Percentiles rank a stretch among this genome's conserved stretches.
Conservation (phyloP, 1,140 invertebrate genomes). For the Drosophila pectinifera region DNA sequence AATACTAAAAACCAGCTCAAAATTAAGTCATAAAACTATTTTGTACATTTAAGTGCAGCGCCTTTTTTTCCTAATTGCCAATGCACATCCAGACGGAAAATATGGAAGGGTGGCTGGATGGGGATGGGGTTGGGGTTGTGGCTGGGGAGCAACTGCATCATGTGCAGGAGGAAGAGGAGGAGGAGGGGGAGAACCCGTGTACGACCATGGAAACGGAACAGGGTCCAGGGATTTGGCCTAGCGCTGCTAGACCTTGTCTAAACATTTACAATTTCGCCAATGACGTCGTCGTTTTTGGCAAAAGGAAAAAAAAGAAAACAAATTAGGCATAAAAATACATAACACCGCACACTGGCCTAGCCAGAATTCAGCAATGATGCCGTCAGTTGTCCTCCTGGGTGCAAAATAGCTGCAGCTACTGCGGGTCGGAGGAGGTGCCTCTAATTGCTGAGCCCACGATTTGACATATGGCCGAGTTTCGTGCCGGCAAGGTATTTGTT, state of each 20-base stretch:
- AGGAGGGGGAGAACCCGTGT: conserved; percentile 29
- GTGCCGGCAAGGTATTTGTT: conserved; percentile 58
- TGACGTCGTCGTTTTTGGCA: conserved; percentile 60
- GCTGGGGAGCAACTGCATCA: conserved; percentile 2
- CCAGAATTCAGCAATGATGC: conserved; percentile 24
- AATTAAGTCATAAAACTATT: conserved; percentile 72
- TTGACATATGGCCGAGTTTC: conserved; percentile 67
- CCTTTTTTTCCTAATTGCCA: conserved; percentile 27
- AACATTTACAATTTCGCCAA: conserved; percentile 79
- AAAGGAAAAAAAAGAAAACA: conserved; percentile 10
- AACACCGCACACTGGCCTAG: conserved; percentile 11
- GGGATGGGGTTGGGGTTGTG: not conserved
- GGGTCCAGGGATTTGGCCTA: conserved; percentile 40
- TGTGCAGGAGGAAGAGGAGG: not conserved
- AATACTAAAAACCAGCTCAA: conserved; percentile 68
- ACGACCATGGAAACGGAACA: conserved; percentile 19
- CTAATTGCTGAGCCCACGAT: conserved; percentile 45
- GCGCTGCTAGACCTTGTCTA: conserved; percentile 70
- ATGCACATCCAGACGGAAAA: conserved; percentile 30
- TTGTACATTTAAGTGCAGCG: conserved; percentile 49
- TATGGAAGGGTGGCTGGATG: conserved; percentile 12
- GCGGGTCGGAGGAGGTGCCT: not conserved
- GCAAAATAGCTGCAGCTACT: conserved; percentile 38
- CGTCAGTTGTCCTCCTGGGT: conserved; percentile 41
- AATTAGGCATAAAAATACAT: not conserved